A percentile compares a stretch with the other conserved stretches of the same genome.
These are phyloP conservation scores for Sinelater perroti DNA, from an alignment of 2,888 invertebrate species.

Conservation along the genomic window DNA sequence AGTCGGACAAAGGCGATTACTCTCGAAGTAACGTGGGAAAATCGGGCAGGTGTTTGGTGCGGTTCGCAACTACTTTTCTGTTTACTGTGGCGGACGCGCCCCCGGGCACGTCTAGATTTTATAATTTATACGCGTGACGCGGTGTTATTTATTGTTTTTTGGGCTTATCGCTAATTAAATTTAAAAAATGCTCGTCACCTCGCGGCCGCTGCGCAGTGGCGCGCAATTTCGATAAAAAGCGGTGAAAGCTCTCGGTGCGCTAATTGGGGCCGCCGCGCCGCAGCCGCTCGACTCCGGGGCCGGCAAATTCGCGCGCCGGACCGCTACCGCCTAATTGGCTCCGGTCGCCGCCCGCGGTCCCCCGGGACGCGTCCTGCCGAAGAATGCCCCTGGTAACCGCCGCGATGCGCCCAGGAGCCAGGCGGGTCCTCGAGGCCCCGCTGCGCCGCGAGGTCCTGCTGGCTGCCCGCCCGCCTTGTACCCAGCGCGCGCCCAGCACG, in stretches of 20 bases:
- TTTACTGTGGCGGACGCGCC: constrained; percentile 44
- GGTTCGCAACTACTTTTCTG: constrained; percentile 45
- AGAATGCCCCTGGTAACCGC: too few species aligned
- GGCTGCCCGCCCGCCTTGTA: constrained; percentile 21
- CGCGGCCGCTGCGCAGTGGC: not conserved
- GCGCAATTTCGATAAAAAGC: constrained; percentile 10
- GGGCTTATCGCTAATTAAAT: constrained; percentile 25
- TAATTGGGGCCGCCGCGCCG: too few species aligned
- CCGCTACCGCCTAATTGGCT: too few species aligned
- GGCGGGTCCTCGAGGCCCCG: constrained; percentile 5
- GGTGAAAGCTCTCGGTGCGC: constrained; percentile 10
- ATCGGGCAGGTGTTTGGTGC: constrained; percentile 55
- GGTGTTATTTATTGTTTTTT: constrained; percentile 35
- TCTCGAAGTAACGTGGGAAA: constrained; percentile 53
- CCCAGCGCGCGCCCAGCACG: constrained; percentile 26
- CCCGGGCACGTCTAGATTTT: constrained; percentile 40
- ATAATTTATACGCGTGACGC: constrained; percentile 36
- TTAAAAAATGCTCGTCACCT: constrained; percentile 18
- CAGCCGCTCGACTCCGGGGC: too few species aligned
- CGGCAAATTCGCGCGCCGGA: too few species aligned
- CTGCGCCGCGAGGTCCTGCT: constrained; percentile 8
- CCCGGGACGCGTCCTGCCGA: too few species aligned
- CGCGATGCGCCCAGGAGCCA: constrained; percentile 13
- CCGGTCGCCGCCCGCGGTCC: too few species aligned
- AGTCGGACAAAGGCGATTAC: constrained; percentile 39